Base-by-base conservation (phyloP, 2,888 invertebrate species). In the Linnaemya vulpina region DNA sequence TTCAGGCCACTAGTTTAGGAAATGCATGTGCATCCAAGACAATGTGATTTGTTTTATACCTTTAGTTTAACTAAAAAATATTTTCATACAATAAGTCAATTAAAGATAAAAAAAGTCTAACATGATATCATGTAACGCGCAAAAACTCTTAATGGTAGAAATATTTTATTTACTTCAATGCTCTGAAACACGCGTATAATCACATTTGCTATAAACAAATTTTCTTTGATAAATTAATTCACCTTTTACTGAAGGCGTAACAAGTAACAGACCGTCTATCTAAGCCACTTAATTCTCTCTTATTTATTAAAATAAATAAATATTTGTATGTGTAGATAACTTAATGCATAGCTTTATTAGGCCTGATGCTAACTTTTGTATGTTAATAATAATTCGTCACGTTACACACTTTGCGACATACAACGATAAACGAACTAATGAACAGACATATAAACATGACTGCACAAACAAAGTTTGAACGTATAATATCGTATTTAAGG, bases 301-400 rank as follows among this genome's bases (percentile, higher is more conserved):
- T 30, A 3, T 30, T 30, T 30, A 3, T 30, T 30, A 2, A 17
- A 22, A 25, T 22, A 22, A 0, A 55, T 8, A 9, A 13, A 1
- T 30, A 55, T 25, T 30, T 17, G 22, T 58, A 30, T 17, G 22
- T 58, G 40, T 20, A 51, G 35, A 68, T 51, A 70, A 25, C 40
- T 35, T 65, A 55, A 73, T 79, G 65, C 17, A 79, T 60, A 51
- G 17, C 13, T 67, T 67, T 53, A 22, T 1, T 51, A 49, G 58
- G 35, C 17, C 70, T 51, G 8, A 40, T 67, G 40, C 20, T 62
- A 46, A 63, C 22, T 38, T 55, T 55, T 65, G 20, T 58, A 53
- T 51, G 17, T 75, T 74, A 68, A 60, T 62, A 74, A 60, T 74
- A 74, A 68, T 68, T 68, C 74, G 25, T 60, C 74, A 68, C 49